Evolutionary conservation across 1,140 invertebrate species (phyloP).

Genomic region (Stegodyphus dumicola): DNA sequence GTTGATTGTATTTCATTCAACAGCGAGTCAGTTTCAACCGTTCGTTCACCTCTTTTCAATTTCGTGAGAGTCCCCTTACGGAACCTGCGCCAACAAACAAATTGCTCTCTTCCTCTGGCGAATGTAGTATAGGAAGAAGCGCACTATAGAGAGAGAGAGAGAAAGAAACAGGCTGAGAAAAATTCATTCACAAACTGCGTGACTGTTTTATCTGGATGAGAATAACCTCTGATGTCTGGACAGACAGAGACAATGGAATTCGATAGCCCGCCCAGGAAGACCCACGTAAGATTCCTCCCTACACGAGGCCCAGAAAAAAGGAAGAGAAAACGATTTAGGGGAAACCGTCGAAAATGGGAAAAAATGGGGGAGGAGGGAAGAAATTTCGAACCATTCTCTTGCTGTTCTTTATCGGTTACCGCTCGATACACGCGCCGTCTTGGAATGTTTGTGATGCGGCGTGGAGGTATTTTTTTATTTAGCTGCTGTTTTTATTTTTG

Average conservation of each 20-base stretch:
- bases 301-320: too few species aligned
- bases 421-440: not conserved
- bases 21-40: too few species aligned
- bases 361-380: not conserved
- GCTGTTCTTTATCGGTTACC: not conserved
- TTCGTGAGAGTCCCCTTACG: too few species aligned
- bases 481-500: not conserved
- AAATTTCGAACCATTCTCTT: slow-evolving; percentile 30
- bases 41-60: too few species aligned
- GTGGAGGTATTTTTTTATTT: not conserved
- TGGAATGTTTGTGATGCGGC: slow-evolving; percentile 16
- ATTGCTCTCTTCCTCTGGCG: too few species aligned
- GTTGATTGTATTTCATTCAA: too few species aligned
- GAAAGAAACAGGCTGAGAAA: not conserved
- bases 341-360: too few species aligned
- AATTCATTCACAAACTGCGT: slow-evolving; percentile 53
- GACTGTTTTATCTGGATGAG: slow-evolving; percentile 41
- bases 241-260: slow-evolving; percentile 30
- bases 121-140: too few species aligned
- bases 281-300: slow-evolving; percentile 2
- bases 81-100: too few species aligned
- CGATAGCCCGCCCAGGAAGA: slow-evolving; percentile 13
- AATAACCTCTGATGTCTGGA: slow-evolving; percentile 35
- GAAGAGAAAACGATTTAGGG: too few species aligned
- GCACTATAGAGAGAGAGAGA: too few species aligned